Percentiles rank a stretch among this genome's conserved stretches.
phyloP scores from a whole-genome alignment of 2,113 vertebrate genomes.

The Cynoglossus semilaevis region DNA sequence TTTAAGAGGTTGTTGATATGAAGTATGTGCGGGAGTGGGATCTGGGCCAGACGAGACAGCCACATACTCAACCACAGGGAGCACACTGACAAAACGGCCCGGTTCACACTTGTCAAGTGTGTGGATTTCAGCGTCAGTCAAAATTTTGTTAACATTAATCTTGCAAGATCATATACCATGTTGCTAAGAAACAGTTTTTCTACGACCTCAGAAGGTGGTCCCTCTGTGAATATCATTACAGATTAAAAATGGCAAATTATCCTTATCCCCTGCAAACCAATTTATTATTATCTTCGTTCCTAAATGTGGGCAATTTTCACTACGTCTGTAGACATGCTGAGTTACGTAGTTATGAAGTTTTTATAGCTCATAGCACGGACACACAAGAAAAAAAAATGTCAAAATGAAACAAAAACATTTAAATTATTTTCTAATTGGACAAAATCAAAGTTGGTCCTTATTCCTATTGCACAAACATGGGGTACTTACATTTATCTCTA shows the following conservation, averaged over 20 bases:
- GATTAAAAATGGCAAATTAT: constrained; percentile 57
- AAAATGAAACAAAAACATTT: not conserved
- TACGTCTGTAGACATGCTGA: constrained; percentile 12
- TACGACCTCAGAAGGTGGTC: constrained; percentile 67
- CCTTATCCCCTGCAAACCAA: constrained; percentile 53
- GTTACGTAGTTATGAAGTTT: too few species aligned
- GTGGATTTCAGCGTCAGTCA: constrained; percentile 69
- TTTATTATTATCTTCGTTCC: constrained; percentile 48
- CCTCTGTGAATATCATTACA: constrained; percentile 77
- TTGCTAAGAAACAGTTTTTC: constrained; percentile 76
- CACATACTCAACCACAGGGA: constrained; percentile 52
- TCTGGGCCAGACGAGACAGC: constrained; percentile 53
- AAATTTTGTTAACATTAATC: constrained; percentile 72
- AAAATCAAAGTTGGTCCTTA: not conserved
- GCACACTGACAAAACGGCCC: constrained; percentile 64
- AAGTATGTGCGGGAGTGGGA: constrained; percentile 37
- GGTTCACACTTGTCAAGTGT: constrained; percentile 70
- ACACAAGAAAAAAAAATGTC: too few species aligned
- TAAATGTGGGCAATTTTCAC: constrained; percentile 25
- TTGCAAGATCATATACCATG: constrained; percentile 70
- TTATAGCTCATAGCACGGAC: too few species aligned
- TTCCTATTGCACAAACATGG: not conserved
- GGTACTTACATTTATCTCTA: constrained; percentile 35
- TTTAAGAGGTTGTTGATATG: constrained; percentile 47
- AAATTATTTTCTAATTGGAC: not conserved